These are phyloP conservation scores for Pantherophis vulpinus DNA, from an alignment of 2,797 vertebrate species.

Conservation along the genomic window DNA sequence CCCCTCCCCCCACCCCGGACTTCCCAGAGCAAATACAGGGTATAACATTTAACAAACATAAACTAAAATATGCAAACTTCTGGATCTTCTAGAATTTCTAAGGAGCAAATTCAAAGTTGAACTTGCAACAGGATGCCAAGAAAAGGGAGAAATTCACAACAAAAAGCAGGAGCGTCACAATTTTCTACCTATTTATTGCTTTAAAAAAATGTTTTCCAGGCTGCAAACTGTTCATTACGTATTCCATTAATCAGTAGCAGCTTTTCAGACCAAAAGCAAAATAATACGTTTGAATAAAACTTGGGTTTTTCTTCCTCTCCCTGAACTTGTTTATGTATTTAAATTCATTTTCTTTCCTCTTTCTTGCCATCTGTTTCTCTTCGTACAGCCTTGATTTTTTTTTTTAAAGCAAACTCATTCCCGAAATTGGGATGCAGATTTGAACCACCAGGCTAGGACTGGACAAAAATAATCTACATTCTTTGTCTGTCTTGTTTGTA, in stretches of 20 bases:
- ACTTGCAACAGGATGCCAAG: neutral
- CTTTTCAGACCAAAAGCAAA: neutral
- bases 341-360: neutral
- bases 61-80: no score
- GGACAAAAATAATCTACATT: neutral
- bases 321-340: neutral
- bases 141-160: neutral
- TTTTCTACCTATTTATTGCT: neutral
- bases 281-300: neutral
- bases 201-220: neutral
- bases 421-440: neutral
- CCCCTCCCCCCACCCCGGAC: no score
- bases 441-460: neutral
- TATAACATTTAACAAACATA: no score
- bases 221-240: neutral
- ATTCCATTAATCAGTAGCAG: neutral
- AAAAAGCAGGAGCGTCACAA: neutral
- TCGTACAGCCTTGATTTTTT: neutral
- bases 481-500: neutral
- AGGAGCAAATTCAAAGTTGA: neutral
- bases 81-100: neutral
- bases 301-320: no score
- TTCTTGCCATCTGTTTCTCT: slow-evolving; percentile 14
- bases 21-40: no score
- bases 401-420: neutral